Evolutionary conservation across 2,113 vertebrate species (phyloP).

Genomic region (Phyllostomus hastatus): DNA sequence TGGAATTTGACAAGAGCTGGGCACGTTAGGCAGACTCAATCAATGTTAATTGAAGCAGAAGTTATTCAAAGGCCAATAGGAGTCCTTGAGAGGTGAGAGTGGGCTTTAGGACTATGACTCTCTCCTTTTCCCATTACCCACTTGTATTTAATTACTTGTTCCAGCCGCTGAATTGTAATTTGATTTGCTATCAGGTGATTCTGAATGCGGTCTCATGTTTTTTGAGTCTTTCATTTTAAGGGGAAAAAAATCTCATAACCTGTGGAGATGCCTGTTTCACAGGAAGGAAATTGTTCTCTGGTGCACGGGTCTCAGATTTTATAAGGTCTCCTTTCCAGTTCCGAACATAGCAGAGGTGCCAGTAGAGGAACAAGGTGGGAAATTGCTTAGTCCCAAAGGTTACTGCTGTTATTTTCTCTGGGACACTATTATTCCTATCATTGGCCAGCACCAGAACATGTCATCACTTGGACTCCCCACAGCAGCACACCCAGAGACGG

Average conservation of each 20-base stretch:
- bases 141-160: constrained; percentile 63
- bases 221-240: constrained; percentile 19
- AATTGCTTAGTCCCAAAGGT: background rate
- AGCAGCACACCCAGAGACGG: background rate
- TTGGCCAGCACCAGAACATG: background rate
- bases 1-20: constrained; percentile 60
- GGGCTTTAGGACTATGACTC: background rate
- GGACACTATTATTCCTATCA: background rate
- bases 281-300: background rate
- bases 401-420: background rate
- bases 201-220: background rate
- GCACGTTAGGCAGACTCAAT: constrained; percentile 43
- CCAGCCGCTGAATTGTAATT: constrained; percentile 32
- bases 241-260: constrained; percentile 1
- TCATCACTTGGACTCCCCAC: background rate
- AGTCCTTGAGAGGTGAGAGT: constrained; percentile 48
- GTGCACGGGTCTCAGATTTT: background rate
- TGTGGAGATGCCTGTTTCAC: background rate
- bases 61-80: constrained; percentile 52
- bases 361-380: background rate
- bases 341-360: background rate
- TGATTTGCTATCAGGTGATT: constrained; percentile 38
- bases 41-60: constrained; percentile 69
- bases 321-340: background rate
- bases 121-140: constrained; percentile 47